A percentile compares a stretch with the other conserved stretches of the same genome.
phyloP scores from a whole-genome alignment of 37 sponge, comb jelly and placozoan species.

The Eunapius fragilis region DNA sequence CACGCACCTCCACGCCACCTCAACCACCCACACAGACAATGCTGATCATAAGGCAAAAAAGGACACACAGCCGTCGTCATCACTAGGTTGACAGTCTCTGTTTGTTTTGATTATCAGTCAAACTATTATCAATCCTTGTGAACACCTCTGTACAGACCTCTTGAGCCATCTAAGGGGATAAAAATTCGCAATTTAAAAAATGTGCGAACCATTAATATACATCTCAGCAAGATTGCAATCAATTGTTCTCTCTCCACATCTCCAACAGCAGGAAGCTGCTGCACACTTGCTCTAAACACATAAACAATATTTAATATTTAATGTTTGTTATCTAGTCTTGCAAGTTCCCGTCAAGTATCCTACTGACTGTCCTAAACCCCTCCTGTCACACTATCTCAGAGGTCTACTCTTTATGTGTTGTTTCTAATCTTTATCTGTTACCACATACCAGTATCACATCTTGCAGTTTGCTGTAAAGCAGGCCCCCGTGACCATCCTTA shows the following conservation, averaged over 20 bases:
- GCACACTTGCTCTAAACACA: no score
- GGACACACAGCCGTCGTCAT: neutral
- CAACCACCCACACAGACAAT: neutral
- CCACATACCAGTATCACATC: constrained; percentile 65
- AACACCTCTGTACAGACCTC: constrained; percentile 8
- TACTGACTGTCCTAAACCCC: no score
- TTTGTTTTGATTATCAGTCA: neutral
- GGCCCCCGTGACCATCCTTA: constrained; percentile 53
- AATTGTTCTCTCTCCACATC: no score
- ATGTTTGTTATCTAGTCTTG: no score
- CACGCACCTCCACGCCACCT: neutral
- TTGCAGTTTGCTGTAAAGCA: constrained; percentile 34
- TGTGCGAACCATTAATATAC: neutral
- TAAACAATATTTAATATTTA: no score
- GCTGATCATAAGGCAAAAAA: neutral
- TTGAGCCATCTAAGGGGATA: constrained; percentile 18
- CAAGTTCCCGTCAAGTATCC: no score
- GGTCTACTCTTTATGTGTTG: no score
- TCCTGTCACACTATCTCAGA: no score
- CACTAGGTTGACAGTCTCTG: neutral
- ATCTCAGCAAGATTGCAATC: no score
- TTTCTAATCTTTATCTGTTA: neutral
- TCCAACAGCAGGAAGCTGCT: no score
- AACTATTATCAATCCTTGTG: neutral
- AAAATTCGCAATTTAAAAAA: no score